Evolutionary conservation across 2,113 vertebrate species (phyloP).

Genomic region (Tenrec ecaudatus): DNA sequence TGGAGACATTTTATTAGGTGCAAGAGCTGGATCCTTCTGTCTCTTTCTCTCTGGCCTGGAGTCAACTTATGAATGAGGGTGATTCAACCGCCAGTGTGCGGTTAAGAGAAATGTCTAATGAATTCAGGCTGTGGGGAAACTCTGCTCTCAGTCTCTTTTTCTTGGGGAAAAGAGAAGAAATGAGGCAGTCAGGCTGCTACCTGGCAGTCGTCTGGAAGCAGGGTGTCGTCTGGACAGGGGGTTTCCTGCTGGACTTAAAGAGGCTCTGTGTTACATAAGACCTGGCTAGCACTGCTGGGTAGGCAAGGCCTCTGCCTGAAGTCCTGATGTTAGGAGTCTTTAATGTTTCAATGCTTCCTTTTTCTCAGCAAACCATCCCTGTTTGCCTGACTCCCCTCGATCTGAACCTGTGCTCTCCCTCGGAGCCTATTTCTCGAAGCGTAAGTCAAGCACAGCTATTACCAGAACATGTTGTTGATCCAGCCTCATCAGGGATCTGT

Average conservation of each 20-base stretch:
- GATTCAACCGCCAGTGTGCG: conserved; percentile 58
- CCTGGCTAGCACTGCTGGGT: not conserved
- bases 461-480: not conserved
- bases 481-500: not conserved
- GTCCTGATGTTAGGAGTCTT: not conserved
- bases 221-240: conserved; percentile 51
- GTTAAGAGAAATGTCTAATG: conserved; percentile 60
- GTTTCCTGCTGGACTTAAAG: conserved; percentile 71
- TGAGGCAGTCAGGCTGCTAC: conserved; percentile 71
- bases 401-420: conserved; percentile 1
- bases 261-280: conserved; percentile 72
- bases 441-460: conserved; percentile 9
- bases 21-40: conserved; percentile 69
- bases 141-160: conserved; percentile 26
- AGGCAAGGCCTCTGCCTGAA: conserved; percentile 31
- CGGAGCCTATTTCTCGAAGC: not conserved
- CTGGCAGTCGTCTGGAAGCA: conserved; percentile 59
- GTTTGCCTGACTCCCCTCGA: conserved; percentile 12
- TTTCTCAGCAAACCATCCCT: conserved; percentile 5
- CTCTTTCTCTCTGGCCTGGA: conserved; percentile 53
- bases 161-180: conserved; percentile 66
- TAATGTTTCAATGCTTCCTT: not conserved
- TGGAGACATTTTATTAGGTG: conserved; percentile 80
- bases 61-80: conserved; percentile 71
- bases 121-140: conserved; percentile 69